A percentile compares a stretch with the other conserved stretches of the same genome.
Evolutionary conservation across 2,113 vertebrate species (phyloP).

Genomic region (Saccopteryx bilineata): DNA sequence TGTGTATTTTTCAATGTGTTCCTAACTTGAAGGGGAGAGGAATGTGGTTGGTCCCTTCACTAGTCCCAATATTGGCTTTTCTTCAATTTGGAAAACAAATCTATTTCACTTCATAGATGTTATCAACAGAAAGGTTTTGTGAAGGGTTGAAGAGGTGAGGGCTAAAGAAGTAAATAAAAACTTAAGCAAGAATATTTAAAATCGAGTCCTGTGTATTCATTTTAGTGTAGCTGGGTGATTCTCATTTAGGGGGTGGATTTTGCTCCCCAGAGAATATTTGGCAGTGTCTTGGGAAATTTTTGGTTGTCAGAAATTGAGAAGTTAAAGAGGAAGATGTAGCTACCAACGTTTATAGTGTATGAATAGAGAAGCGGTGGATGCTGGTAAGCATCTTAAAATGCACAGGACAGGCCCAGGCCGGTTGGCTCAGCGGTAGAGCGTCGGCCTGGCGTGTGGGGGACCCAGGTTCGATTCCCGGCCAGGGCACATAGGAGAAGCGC

Average conservation of each 20-base stretch:
- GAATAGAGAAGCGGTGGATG: not conserved
- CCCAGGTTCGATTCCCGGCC: no score
- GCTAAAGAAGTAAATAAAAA: constrained; percentile 56
- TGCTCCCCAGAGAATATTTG: not conserved
- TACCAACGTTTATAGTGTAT: constrained; percentile 7
- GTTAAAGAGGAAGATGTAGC: not conserved
- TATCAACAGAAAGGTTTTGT: constrained; percentile 34
- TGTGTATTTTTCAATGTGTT: constrained; percentile 46
- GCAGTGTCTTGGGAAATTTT: constrained; percentile 22
- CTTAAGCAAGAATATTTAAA: constrained; percentile 46
- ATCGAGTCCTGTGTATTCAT: constrained; percentile 37
- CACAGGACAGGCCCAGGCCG: no score
- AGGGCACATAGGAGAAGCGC: no score
- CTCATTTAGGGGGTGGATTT: not conserved
- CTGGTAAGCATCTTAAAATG: not conserved
- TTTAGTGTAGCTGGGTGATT: constrained; percentile 30
- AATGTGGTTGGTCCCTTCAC: constrained; percentile 35
- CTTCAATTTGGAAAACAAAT: constrained; percentile 20
- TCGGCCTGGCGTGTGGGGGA: no score
- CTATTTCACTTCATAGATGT: constrained; percentile 36
- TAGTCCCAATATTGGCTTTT: constrained; percentile 30
- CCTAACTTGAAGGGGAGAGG: not conserved
- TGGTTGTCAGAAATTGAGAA: not conserved
- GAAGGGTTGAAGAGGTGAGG: not conserved
- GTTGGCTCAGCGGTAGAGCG: no score